Percentiles rank a stretch among this genome's conserved stretches.
These are phyloP conservation scores for Zelleria hepariella DNA, from an alignment of 2,888 invertebrate genomes.

Conservation along the genomic window DNA sequence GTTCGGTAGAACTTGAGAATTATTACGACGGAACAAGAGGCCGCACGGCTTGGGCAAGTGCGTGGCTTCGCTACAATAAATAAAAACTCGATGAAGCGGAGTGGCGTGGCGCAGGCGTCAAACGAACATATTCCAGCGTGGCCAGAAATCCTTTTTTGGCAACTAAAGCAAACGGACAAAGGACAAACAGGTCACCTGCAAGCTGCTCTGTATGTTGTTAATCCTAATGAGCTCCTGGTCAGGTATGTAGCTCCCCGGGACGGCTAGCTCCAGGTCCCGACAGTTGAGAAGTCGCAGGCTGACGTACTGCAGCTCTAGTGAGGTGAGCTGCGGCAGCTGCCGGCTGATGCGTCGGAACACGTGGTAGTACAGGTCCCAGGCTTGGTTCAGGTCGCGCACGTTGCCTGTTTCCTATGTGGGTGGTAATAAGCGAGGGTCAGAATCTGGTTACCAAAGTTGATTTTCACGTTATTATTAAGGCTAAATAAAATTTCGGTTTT, in stretches of 20 bases:
- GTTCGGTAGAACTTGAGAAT: too few relatives aligned
- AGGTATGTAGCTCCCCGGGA: slow-evolving; percentile 98
- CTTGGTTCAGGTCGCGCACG: slow-evolving; percentile 94
- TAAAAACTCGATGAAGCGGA: too few relatives aligned
- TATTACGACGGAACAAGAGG: too few relatives aligned
- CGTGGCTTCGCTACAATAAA: too few relatives aligned
- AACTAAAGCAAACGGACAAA: too few relatives aligned
- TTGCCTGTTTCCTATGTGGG: slow-evolving; percentile 79
- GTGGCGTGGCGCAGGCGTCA: too few relatives aligned
- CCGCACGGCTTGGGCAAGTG: too few relatives aligned
- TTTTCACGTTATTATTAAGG: too few relatives aligned
- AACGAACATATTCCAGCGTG: too few relatives aligned
- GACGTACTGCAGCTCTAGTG: slow-evolving; percentile 94
- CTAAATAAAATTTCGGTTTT: too few relatives aligned
- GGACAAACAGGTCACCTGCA: slow-evolving; percentile 75
- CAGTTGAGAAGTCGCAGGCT: slow-evolving; percentile 92
- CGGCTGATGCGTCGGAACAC: slow-evolving; percentile 97
- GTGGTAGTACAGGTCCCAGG: slow-evolving; percentile 99
- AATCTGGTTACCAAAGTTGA: too few relatives aligned
- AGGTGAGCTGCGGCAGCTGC: slow-evolving; percentile 92
- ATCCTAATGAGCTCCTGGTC: slow-evolving; percentile 91
- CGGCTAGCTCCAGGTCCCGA: slow-evolving; percentile 94
- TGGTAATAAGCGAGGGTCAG: neutral
- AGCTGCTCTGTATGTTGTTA: slow-evolving; percentile 88
- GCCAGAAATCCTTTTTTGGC: too few relatives aligned